Evolutionary conservation across 2,888 invertebrate species (phyloP), one percentile per base, ranked within the genome.

Genomic region (Drosophila anceps): DNA sequence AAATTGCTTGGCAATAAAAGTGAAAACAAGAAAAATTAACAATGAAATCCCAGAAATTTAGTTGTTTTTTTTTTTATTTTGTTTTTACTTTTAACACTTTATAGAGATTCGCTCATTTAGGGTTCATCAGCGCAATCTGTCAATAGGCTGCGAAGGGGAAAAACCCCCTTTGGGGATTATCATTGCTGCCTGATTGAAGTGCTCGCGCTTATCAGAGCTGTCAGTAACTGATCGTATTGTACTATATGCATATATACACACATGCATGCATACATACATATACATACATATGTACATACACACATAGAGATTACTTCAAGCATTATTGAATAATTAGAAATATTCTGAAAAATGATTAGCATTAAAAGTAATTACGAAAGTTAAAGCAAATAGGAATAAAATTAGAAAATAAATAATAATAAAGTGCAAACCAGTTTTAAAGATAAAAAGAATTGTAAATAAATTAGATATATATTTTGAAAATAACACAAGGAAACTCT

Each of bases 11-110:
- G 53, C 35, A 66, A 29, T 54, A 76, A 77, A 77, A 77, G 71
- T 77, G 66, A 75, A 77, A 63, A 54, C 33, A 39, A 54, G 54
- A n/a, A 18, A 54, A 54, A 54, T 39, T 39, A 60, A 37, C 46
- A 20, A 41, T 2, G 48, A 73, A 80, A 76, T 75, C 76, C 81
- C 76, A 76, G 41, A 70, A 29, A 18, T 35, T n/a, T n/a, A n/a
- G 24, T 24, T 24, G 24, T 4, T 24, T 39, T 61, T 68, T 15
- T 29, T 35, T 27, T 10, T 48, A n/a, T 27, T 29, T 50, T 50
- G 48, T 31, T 51, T 54, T 69, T 44, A 53, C 43, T 51, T 27
- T 43, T 51, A 29, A 54, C 39, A 54, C 37, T 54, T 24, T n/a
- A n/a, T 1, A 12, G 10, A 50, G 48, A 18, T 50, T 7, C 18